Percentiles rank a stretch among this genome's conserved stretches.
phyloP scores from a whole-genome alignment of 1,140 invertebrate genomes.

The Oncopodura yosiiana region DNA sequence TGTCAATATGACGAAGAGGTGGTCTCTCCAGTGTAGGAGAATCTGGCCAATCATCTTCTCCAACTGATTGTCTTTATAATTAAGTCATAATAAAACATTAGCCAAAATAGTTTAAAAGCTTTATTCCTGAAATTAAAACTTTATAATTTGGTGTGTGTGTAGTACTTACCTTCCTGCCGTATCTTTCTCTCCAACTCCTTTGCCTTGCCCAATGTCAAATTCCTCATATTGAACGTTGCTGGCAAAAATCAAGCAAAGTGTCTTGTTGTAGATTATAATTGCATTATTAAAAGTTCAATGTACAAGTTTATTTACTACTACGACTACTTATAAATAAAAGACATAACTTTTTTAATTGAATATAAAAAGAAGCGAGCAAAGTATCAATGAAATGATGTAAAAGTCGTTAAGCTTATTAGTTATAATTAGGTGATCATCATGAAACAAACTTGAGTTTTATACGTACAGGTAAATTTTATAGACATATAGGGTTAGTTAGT shows the following conservation, averaged over 20 bases:
- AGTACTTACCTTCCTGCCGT: conserved; percentile 8
- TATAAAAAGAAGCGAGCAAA: too few species aligned
- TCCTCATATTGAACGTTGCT: conserved; percentile 35
- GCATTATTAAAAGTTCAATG: too few species aligned
- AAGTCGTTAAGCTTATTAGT: too few species aligned
- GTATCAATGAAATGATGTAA: too few species aligned
- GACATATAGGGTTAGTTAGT: neutral
- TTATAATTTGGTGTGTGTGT: neutral
- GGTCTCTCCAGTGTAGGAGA: conserved; percentile 52
- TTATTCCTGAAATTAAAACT: neutral
- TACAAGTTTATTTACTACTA: too few species aligned
- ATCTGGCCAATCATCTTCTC: conserved; percentile 33
- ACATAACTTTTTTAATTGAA: too few species aligned
- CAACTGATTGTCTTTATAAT: conserved; percentile 8
- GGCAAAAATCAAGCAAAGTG: too few species aligned
- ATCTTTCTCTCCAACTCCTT: conserved; percentile 15
- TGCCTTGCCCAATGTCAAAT: conserved; percentile 26
- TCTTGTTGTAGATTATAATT: too few species aligned
- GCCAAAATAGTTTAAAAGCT: neutral
- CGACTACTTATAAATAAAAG: too few species aligned
- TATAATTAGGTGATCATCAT: too few species aligned
- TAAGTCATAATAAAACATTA: neutral
- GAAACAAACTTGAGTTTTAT: too few species aligned
- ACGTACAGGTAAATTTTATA: too few species aligned
- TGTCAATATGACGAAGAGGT: conserved; percentile 73